Evolutionary conservation across 1,140 invertebrate species (phyloP), one percentile per base, ranked within the genome.

Genomic region (Platyscapa corneri): DNA sequence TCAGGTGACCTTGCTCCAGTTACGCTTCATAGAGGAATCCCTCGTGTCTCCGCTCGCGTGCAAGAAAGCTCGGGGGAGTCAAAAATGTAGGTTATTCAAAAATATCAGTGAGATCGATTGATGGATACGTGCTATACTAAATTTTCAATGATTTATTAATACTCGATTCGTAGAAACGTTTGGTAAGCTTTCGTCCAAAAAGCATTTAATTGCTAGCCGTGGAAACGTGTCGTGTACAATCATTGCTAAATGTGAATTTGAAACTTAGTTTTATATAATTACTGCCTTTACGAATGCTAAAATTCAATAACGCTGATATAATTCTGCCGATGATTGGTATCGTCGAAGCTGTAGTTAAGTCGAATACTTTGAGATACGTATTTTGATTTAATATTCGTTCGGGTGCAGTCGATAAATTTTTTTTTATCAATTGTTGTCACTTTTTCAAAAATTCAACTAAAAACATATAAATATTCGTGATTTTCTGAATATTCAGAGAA

Each of bases 1-100:
- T 20, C 80, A 82, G 65, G 80, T 87, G 87, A 89, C 87, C 86
- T 86, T 86, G 86, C 86, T 87, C 88, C 85, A 87, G 85, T 87
- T 88, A 80, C 84, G 83, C 77, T 49, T 80, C 64, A 80, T 82
- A 80, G 79, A 88, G 86, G 74, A 60, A 85, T 67, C 32, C 34
- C 83, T 82, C 85, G 80, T 30, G 56, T n/a, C 64, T 80, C 23
- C 23, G 23, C 37, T 72, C 46, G 64, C 37, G 79, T 42, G 20
- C 72, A 30, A 32, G 78, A 56, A 70, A 65, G 23, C 79, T 49
- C 39, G n/a, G 14, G 16, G 46, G 37, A 72, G 20, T 82, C 42
- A 82, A 83, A 86, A 86, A 86, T 86, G 75, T 86, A 86, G 85
- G 85, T 86, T 86, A 80, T 64, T 83, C 85, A 80, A 86, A 86